Evolutionary conservation across 2,888 invertebrate species (phyloP).

Genomic region (Heteropelma amictum): DNA sequence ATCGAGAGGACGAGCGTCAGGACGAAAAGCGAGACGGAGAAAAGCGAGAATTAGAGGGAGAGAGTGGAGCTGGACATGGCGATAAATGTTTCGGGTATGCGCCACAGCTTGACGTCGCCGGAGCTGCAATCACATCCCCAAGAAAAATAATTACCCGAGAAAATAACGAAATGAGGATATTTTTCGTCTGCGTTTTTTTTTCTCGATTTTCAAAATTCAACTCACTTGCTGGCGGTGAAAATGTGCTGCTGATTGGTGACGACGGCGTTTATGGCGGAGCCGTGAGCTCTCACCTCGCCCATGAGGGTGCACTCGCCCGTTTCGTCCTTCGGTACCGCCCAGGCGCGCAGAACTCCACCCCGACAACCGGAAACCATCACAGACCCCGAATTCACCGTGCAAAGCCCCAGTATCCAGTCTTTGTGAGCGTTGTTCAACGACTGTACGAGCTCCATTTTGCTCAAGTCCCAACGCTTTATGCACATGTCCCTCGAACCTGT

Average conservation of each 20-base stretch:
- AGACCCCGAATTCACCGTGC: slow-evolving; percentile 79
- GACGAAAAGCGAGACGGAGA: slow-evolving; percentile 59
- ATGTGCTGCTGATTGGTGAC: slow-evolving; percentile 83
- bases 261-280: slow-evolving; percentile 84
- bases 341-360: slow-evolving; percentile 86
- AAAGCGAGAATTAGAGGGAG: slow-evolving; percentile 75
- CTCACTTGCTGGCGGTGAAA: slow-evolving; percentile 92
- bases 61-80: slow-evolving; percentile 79
- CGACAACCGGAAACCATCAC: slow-evolving; percentile 87
- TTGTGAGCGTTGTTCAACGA: slow-evolving; percentile 91
- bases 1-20: slow-evolving; percentile 39
- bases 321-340: slow-evolving; percentile 80
- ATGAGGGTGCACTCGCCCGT: slow-evolving; percentile 83
- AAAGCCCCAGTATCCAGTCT: slow-evolving; percentile 90
- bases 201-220: too few species aligned
- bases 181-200: too few species aligned
- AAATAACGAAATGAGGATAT: background rate
- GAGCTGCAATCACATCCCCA: slow-evolving; percentile 81
- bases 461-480: slow-evolving; percentile 90
- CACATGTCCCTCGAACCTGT: slow-evolving; percentile 88
- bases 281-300: slow-evolving; percentile 85
- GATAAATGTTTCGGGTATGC: slow-evolving; percentile 77
- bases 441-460: slow-evolving; percentile 81
- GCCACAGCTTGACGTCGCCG: slow-evolving; percentile 86
- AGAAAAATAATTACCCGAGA: background rate